A percentile compares a stretch with the other conserved stretches of the same genome.
phyloP scores from a whole-genome alignment of 2,113 vertebrate genomes.

The Periophthalmodon schlosseri region DNA sequence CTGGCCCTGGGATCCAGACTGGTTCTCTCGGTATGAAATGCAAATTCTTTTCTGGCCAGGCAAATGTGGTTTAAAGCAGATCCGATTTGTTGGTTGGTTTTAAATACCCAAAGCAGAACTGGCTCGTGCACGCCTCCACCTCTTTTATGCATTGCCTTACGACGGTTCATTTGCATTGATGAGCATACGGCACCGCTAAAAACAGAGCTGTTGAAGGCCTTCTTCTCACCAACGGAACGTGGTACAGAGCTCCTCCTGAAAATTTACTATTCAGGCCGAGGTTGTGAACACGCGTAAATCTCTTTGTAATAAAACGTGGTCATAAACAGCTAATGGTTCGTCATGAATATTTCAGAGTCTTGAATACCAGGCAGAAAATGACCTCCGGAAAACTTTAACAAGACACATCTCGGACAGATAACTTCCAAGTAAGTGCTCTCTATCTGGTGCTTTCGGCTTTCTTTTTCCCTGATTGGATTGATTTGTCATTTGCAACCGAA shows the following conservation, averaged over 20 bases:
- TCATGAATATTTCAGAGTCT: constrained; percentile 69
- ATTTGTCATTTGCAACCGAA: constrained; percentile 73
- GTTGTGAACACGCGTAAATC: constrained; percentile 65
- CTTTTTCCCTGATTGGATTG: constrained; percentile 66
- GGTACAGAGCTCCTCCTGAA: constrained; percentile 25
- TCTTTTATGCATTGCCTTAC: constrained; percentile 42
- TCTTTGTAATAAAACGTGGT: constrained; percentile 62
- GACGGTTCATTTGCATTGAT: constrained; percentile 30
- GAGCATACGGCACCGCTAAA: neutral
- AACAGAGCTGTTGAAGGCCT: neutral
- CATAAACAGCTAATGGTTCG: constrained; percentile 71
- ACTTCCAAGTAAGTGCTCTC: constrained; percentile 37
- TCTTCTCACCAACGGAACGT: constrained; percentile 50
- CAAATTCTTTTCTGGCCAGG: no score
- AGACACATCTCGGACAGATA: constrained; percentile 44
- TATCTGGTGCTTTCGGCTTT: constrained; percentile 47
- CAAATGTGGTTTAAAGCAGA: neutral
- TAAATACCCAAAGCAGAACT: constrained; percentile 1
- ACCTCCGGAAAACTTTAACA: constrained; percentile 56
- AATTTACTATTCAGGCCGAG: constrained; percentile 59
- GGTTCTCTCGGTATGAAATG: no score
- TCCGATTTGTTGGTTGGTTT: neutral
- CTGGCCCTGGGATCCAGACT: no score
- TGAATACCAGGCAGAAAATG: constrained; percentile 57
- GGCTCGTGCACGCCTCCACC: constrained; percentile 17